Conservation (phyloP, 2,888 invertebrate genomes). For the Drosophila buzzatii region DNA sequence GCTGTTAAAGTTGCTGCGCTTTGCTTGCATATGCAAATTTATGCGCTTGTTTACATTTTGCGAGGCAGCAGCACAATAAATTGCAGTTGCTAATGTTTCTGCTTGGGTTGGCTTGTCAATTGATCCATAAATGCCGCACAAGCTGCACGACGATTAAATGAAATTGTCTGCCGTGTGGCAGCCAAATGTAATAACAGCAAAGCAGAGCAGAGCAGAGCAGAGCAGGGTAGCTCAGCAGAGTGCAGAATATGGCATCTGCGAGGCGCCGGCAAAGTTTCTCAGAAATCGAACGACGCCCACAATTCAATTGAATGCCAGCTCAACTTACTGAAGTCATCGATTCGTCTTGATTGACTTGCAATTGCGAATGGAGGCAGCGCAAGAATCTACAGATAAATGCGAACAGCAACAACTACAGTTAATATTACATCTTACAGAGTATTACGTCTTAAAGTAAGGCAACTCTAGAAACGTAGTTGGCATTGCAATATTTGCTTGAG, state of each 20-base stretch:
- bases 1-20: neutral
- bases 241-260: constrained; percentile 13
- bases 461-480: neutral
- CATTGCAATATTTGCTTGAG: neutral
- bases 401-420: neutral
- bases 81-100: constrained; percentile 31
- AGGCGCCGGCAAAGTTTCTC: constrained; percentile 48
- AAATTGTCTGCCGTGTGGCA: constrained; percentile 30
- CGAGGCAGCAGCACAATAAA: constrained; percentile 15
- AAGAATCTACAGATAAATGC: constrained; percentile 9
- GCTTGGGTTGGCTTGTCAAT: constrained; percentile 40
- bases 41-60: constrained; percentile 46
- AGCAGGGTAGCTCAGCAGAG: neutral
- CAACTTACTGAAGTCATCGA: constrained; percentile 29
- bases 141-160: constrained; percentile 35
- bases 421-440: neutral
- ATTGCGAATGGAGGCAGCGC: constrained; percentile 3
- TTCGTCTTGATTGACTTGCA: constrained; percentile 39
- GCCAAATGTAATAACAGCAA: constrained; percentile 24
- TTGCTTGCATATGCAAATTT: constrained; percentile 39
- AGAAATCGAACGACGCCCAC: constrained; percentile 25
- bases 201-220: neutral
- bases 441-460: neutral
- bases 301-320: constrained; percentile 55
- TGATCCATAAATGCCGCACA: constrained; percentile 54